These are phyloP conservation scores for Dolomedes plantarius DNA, from an alignment of 2,888 invertebrate genomes.

Conservation along the genomic window DNA sequence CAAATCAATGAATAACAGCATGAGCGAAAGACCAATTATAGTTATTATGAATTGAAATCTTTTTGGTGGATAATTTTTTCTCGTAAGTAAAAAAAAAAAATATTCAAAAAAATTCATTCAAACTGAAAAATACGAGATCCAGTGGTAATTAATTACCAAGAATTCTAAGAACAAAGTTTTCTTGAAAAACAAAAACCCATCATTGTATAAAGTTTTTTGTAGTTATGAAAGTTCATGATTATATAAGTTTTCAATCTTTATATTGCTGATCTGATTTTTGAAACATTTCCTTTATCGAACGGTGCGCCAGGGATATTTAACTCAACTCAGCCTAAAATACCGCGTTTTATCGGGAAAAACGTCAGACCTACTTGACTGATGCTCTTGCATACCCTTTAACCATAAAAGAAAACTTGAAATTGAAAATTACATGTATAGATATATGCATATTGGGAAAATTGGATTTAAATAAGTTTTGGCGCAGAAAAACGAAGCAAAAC, in stretches of 20 bases:
- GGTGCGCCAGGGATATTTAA: neutral
- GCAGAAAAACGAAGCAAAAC: conserved; percentile 15
- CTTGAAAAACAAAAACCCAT: too few species aligned
- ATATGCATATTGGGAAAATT: conserved; percentile 37
- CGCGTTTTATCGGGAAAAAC: conserved; percentile 64
- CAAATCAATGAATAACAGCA: too few species aligned
- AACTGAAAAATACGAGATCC: too few species aligned
- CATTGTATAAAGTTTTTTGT: too few species aligned
- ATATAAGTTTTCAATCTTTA: conserved; percentile 35
- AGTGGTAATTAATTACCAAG: too few species aligned
- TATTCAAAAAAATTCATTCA: too few species aligned
- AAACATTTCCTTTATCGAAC: conserved; percentile 35
- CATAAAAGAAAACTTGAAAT: conserved; percentile 58
- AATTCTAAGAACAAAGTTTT: too few species aligned
- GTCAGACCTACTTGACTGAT: conserved; percentile 54
- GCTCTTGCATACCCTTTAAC: conserved; percentile 38
- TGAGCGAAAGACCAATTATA: too few species aligned
- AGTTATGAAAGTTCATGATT: conserved; percentile 27
- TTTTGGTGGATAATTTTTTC: too few species aligned
- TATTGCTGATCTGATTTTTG: conserved; percentile 35
- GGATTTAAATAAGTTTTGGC: conserved; percentile 40
- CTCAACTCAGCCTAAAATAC: conserved; percentile 36
- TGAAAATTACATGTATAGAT: conserved; percentile 63
- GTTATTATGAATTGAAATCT: too few species aligned
- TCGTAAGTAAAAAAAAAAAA: too few species aligned